Evolutionary conservation across 2,113 vertebrate genomes (phyloP).

Genomic region (Cryptoleucopteryx plumbea): DNA sequence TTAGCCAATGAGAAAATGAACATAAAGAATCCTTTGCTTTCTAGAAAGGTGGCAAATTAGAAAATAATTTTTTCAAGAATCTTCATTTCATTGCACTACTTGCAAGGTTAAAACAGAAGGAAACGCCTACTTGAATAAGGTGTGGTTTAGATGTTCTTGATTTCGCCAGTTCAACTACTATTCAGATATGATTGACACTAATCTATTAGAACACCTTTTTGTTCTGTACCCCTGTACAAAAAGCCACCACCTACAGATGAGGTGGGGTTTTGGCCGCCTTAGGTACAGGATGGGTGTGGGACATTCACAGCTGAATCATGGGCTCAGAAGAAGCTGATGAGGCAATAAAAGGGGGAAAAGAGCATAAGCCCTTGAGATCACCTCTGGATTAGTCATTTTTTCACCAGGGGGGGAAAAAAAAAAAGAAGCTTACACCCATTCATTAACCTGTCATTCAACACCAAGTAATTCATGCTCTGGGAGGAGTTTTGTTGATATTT

Average conservation of each 20-base stretch:
- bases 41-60: not conserved
- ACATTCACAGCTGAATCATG: not conserved
- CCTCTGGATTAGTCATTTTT: not conserved
- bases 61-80: not conserved
- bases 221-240: not conserved
- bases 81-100: not conserved
- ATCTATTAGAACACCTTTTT: not conserved
- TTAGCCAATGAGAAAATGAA: not conserved
- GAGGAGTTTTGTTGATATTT: not conserved
- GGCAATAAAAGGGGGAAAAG: not conserved
- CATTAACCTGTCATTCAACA: slow-evolving; percentile 6
- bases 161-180: not conserved
- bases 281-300: slow-evolving; percentile 17
- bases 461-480: not conserved
- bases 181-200: not conserved
- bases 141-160: not conserved
- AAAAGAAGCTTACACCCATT: not conserved
- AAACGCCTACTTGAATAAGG: not conserved
- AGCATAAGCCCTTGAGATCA: not conserved
- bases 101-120: not conserved
- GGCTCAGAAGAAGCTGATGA: not conserved
- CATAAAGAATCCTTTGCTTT: not conserved
- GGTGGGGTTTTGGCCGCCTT: not conserved
- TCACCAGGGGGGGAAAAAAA: too few species aligned
- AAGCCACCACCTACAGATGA: slow-evolving; percentile 2